Conservation (phyloP, 2,888 invertebrate genomes). For the Cabera pusaria region DNA sequence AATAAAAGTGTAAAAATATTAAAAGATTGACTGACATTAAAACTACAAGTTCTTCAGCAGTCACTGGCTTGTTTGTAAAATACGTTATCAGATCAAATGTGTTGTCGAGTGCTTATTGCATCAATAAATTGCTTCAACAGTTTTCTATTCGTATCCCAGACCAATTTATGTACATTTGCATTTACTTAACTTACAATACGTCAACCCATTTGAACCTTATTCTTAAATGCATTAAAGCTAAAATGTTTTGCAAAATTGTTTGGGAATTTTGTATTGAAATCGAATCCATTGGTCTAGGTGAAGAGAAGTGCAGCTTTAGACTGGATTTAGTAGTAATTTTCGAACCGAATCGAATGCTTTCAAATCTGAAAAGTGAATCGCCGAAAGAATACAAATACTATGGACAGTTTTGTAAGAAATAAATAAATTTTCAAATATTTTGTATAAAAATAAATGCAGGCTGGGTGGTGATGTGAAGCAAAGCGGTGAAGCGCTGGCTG, state of each 20-base stretch:
- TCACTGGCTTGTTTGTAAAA: slow-evolving; percentile 15
- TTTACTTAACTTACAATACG: slow-evolving; percentile 20
- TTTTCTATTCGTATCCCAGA: slow-evolving; percentile 53
- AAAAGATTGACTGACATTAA: slow-evolving; percentile 3
- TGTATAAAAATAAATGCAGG: no score
- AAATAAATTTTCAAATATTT: no score
- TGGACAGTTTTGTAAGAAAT: no score
- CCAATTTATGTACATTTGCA: slow-evolving; percentile 44
- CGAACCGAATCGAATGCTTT: slow-evolving; percentile 49
- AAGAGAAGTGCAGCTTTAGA: slow-evolving; percentile 38
- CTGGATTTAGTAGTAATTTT: slow-evolving; percentile 45
- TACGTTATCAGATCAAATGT: slow-evolving; percentile 23
- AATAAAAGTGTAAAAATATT: no score
- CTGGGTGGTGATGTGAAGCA: no score
- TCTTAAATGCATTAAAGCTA: slow-evolving; percentile 12
- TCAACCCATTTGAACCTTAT: slow-evolving; percentile 16
- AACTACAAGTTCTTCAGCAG: slow-evolving; percentile 2
- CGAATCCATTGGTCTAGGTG: slow-evolving; percentile 43
- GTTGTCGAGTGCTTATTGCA: slow-evolving; percentile 64
- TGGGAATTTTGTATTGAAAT: slow-evolving; percentile 19
- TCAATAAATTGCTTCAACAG: slow-evolving; percentile 67
- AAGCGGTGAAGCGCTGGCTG: no score
- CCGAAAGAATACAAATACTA: slow-evolving; percentile 1
- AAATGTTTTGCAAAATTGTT: slow-evolving; percentile 19
- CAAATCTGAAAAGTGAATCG: slow-evolving; percentile 11